These are phyloP conservation scores for Babyrousa celebensis DNA, from an alignment of 2,797 vertebrate species.

Conservation along the genomic window DNA sequence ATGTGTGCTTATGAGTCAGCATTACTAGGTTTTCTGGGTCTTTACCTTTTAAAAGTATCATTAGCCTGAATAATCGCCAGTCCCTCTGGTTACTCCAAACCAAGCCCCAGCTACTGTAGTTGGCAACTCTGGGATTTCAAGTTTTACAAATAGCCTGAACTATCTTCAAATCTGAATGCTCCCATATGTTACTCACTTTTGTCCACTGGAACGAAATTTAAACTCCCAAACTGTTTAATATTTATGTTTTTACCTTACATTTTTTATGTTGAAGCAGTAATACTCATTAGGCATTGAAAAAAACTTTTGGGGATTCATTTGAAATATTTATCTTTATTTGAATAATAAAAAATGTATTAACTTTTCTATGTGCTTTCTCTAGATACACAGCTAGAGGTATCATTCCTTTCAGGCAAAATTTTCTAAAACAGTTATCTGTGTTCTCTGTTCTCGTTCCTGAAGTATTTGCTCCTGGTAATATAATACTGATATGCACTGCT, in stretches of 20 bases:
- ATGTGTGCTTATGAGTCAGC: conserved; percentile 81
- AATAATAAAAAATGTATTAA: neutral
- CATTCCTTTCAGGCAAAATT: conserved; percentile 7
- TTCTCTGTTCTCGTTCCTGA: neutral
- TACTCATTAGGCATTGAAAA: neutral
- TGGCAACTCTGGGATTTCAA: conserved; percentile 61
- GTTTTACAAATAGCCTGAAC: conserved; percentile 49
- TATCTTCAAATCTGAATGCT: conserved; percentile 49
- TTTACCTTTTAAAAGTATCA: conserved; percentile 87
- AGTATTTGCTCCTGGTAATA: neutral
- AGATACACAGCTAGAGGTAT: neutral
- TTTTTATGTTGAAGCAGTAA: neutral
- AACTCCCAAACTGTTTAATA: conserved; percentile 19
- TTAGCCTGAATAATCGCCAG: conserved; percentile 83
- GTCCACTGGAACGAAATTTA: conserved; percentile 43
- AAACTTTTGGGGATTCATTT: neutral
- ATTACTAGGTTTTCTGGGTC: conserved; percentile 82
- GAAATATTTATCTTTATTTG: conserved; percentile 27
- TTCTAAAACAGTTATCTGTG: conserved; percentile 3
- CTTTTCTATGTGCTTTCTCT: neutral
- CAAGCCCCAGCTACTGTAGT: conserved; percentile 52
- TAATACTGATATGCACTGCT: neutral
- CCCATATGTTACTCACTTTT: neutral
- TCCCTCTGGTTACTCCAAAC: conserved; percentile 35
- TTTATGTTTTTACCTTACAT: neutral